Evolutionary conservation across 1,140 invertebrate genomes (phyloP), one percentile per base, ranked within the genome.

Genomic region (Musca vetustissima): DNA sequence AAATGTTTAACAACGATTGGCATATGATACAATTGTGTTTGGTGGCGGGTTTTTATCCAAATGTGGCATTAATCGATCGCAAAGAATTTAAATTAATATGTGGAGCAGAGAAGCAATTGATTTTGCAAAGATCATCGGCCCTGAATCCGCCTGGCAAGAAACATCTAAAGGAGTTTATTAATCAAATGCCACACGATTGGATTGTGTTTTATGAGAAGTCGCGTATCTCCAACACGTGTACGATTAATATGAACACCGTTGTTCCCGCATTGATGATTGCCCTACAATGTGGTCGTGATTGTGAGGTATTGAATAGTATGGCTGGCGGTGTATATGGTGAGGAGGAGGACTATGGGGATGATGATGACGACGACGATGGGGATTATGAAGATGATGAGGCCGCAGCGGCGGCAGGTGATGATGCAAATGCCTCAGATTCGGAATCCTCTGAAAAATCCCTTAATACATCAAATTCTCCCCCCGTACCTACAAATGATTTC

Each of bases 21-120:
- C 89, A 93, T 24, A 88, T 97, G 47, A 90, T 98, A 1, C 98
- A 97, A 79, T 92, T 93, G 17, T 93, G 93, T 7, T 78, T 98
- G 2, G 89, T 90, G 65, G 91, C 92, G 15, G 95, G 95, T 4
- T 85, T 93, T 8, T 97, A 97, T 85, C 95, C 96, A 0, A 94
- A 95, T 76, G 79, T 98, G 19, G 91, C 93, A 7, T 84, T 90
- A 67, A 84, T 86, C 1, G 84, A 85, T 70, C 72, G 83, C 15
- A 80, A 83, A n/a, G 77, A 80, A 4, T 71, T 72, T 1, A 79
- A 81, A 0, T 70, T 86, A 48, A 76, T 85, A 79, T 83, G 84
- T 70, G 79, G 91, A 36, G 91, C 88, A 79, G 91, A 92, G 79
- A 88, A 87, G 0, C 90, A 90, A 73, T 88, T 93, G 0, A 86